Evolutionary conservation across 2,113 vertebrate species (phyloP).

Genomic region (Caloenas nicobarica): DNA sequence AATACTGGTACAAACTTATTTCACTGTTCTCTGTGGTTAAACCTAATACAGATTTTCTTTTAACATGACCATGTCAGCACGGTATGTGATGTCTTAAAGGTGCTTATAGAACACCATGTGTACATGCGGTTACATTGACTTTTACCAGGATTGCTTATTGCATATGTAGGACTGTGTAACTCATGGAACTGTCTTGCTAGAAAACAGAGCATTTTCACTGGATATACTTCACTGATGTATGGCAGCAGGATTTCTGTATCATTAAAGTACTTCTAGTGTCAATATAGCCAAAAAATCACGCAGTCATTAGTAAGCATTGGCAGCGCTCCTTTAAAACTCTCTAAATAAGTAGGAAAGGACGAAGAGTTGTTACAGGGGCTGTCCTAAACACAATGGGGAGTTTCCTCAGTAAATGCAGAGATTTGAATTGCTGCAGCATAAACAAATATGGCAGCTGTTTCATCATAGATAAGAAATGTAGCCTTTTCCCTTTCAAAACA

Average conservation of each 20-base stretch:
- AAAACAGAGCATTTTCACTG: background rate
- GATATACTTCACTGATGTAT: background rate
- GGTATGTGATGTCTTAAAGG: background rate
- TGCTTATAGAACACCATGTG: accelerated
- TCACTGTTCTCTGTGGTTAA: background rate
- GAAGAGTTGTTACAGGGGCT: background rate
- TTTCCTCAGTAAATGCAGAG: background rate
- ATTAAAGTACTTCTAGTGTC: background rate
- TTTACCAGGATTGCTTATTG: background rate
- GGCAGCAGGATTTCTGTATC: background rate
- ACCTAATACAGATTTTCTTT: background rate
- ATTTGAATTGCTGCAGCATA: background rate
- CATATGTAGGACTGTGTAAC: background rate
- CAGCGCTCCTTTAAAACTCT: background rate
- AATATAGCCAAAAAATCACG: accelerated
- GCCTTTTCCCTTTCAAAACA: background rate
- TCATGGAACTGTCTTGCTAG: background rate
- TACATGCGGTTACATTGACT: background rate
- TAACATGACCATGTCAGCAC: accelerated
- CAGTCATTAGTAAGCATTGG: background rate
- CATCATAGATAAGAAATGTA: background rate
- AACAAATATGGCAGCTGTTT: background rate
- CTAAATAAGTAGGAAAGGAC: background rate
- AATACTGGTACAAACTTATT: background rate
- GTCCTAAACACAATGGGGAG: background rate